Conservation (phyloP, 2,888 invertebrate genomes). For the Nomada ferruginata region DNA sequence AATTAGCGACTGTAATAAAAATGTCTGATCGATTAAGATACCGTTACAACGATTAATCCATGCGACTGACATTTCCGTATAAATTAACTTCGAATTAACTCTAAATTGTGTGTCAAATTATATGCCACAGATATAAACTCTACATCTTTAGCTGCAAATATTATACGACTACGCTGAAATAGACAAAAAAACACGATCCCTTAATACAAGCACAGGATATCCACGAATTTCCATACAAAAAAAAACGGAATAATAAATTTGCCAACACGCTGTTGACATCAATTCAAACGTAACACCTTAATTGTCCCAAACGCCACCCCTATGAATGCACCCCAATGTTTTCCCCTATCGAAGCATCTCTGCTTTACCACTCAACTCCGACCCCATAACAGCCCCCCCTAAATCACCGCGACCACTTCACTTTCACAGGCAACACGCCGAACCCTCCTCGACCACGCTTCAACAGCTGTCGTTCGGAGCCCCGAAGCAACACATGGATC, state of each 20-base stretch:
- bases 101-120: too few species aligned
- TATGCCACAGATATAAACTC: too few species aligned
- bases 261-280: neutral
- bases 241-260: neutral
- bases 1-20: too few species aligned
- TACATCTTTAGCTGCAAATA: too few species aligned
- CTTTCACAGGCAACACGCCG: conserved; percentile 85
- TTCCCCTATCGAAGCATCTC: neutral
- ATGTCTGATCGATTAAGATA: too few species aligned
- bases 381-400: neutral
- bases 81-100: too few species aligned
- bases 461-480: conserved; percentile 86
- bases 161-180: too few species aligned
- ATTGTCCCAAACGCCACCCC: neutral
- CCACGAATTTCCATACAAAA: neutral
- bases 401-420: neutral
- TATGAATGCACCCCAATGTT: neutral
- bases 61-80: too few species aligned
- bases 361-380: too few species aligned
- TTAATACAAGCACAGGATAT: neutral
- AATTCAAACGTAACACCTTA: neutral
- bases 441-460: conserved; percentile 86
- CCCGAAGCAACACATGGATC: conserved; percentile 77
- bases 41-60: too few species aligned
- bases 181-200: neutral